Evolutionary conservation across 2,888 invertebrate genomes (phyloP), one percentile per base, ranked within the genome.

Genomic region (Xestia ashworthii): DNA sequence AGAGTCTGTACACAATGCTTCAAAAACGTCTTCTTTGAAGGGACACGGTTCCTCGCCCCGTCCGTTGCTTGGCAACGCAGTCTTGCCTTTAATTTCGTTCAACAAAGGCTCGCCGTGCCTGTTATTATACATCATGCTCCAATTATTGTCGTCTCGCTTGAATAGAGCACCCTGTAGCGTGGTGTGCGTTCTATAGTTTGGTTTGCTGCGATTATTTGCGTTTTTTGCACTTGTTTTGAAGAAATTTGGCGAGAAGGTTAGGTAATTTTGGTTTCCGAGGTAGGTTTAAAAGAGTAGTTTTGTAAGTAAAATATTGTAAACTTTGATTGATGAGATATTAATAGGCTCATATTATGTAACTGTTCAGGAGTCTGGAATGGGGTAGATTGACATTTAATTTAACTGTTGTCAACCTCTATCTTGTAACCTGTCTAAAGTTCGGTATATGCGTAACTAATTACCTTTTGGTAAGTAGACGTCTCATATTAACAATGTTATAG

Each of bases 121-220:
- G 89, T 91, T 92, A 91, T 93, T 93, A 92, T 92, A 92, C 92
- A 92, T 93, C 93, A 93, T 91, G 93, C 91, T 92, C 92, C 93
- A 93, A 93, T 93, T 93, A 93, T 93, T 90, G 88, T 89, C 90
- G 90, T 91, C 90, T 90, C 89, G 87, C 89, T 89, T 92, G 90
- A 92, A 92, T 91, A 88, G 87, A 82, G 74, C 64, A 66, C 0
- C 81, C 87, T 87, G 89, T 89, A 88, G 79, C 86, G 77, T 75
- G 74, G 72, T 44, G 48, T 19, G 38, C 50, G n/a, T 38, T 55
- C 62, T 84, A 41, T 83, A 74, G 74, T 70, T 70, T n/a, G 32
- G 66, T 68, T 83, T 64, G 60, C 80, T 55, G 70, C 48, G 82
- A 71, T 84, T 83, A 73, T 79, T 71, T 64, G 11, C 9, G 74